These are phyloP conservation scores for Anorthoa munda DNA, from an alignment of 2,888 invertebrate genomes.

Conservation along the genomic window DNA sequence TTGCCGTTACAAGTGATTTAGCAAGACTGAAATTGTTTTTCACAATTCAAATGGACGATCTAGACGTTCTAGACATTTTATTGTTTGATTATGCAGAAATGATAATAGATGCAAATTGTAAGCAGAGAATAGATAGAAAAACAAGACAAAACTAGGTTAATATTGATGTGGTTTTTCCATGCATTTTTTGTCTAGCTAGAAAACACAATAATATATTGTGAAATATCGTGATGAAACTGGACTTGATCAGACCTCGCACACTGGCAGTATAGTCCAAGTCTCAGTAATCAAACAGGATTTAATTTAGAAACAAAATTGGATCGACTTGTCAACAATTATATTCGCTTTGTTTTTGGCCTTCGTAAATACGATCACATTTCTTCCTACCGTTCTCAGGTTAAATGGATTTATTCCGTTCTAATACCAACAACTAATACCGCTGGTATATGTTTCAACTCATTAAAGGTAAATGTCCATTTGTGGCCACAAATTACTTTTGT, in stretches of 20 bases:
- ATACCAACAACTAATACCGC: too few relatives aligned
- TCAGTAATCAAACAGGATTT: neutral
- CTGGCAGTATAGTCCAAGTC: neutral
- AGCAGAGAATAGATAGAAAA: neutral
- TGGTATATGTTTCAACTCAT: too few relatives aligned
- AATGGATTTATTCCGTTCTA: too few relatives aligned
- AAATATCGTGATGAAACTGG: neutral
- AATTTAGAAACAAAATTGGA: neutral
- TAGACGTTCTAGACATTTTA: slow-evolving; percentile 19
- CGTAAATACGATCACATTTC: too few relatives aligned
- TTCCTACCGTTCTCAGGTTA: too few relatives aligned
- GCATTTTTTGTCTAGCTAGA: neutral
- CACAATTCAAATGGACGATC: neutral
- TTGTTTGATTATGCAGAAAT: slow-evolving; percentile 33
- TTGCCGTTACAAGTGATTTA: slow-evolving; percentile 19
- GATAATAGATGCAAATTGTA: slow-evolving; percentile 8
- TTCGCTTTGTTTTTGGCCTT: too few relatives aligned
- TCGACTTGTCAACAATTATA: too few relatives aligned
- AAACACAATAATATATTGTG: neutral
- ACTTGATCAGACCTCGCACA: neutral
- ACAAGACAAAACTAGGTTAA: neutral
- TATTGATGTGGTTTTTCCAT: neutral
- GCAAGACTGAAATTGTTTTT: slow-evolving; percentile 7
- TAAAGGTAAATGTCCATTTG: too few relatives aligned
- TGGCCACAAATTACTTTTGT: too few relatives aligned